Conservation (phyloP, 2,888 invertebrate species). For the Orthosia incerta region DNA sequence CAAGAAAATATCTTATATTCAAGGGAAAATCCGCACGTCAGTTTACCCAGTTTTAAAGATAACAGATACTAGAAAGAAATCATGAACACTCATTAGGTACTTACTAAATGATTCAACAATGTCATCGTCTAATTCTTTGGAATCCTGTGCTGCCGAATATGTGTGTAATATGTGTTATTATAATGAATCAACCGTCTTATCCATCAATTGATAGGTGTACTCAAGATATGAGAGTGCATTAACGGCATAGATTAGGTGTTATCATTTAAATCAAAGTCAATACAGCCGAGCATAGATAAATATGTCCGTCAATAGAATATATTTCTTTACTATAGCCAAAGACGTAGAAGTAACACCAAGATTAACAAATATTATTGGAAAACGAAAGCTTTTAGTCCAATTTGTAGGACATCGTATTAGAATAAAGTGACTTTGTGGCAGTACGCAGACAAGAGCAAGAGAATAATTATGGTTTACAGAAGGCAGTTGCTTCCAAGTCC, state of each 20-base stretch:
- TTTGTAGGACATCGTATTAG: not conserved
- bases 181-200: slow-evolving; percentile 54
- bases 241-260: slow-evolving; percentile 34
- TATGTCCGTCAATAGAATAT: slow-evolving; percentile 2
- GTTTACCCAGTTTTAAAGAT: not conserved
- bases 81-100: slow-evolving; percentile 24
- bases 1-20: slow-evolving; percentile 9
- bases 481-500: not conserved
- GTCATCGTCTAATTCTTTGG: slow-evolving; percentile 34
- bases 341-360: not conserved
- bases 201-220: slow-evolving; percentile 38
- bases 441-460: no score
- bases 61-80: slow-evolving; percentile 13
- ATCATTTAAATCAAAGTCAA: slow-evolving; percentile 39
- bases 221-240: slow-evolving; percentile 48
- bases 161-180: slow-evolving; percentile 30
- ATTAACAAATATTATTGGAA: not conserved
- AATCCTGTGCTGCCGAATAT: slow-evolving; percentile 17
- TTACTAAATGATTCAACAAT: slow-evolving; percentile 52
- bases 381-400: not conserved
- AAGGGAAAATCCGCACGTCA: not conserved
- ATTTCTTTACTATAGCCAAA: not conserved
- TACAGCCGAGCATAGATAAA: slow-evolving; percentile 6
- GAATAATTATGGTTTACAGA: not conserved
- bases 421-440: no score